A percentile compares a stretch with the other conserved stretches of the same genome.
phyloP scores from a whole-genome alignment of 2,888 invertebrate genomes.

The Anorthoa munda region DNA sequence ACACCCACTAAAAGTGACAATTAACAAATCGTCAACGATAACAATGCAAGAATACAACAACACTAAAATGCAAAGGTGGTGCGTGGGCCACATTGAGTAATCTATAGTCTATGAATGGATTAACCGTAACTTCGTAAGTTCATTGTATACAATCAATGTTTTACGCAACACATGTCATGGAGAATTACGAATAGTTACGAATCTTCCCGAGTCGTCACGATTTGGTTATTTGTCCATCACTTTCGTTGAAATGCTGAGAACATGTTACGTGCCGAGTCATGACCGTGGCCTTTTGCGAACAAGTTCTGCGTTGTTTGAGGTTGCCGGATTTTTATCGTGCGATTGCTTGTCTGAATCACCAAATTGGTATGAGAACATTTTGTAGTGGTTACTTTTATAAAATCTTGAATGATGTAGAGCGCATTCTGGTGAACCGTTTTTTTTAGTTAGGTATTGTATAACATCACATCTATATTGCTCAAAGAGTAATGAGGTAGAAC shows the following conservation, averaged over 20 bases:
- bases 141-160: conserved; percentile 51
- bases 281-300: conserved; percentile 72
- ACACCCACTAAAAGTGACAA: conserved; percentile 45
- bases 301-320: conserved; percentile 14
- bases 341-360: conserved; percentile 26
- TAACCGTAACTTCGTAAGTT: conserved; percentile 26
- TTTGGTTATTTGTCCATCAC: conserved; percentile 71
- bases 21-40: conserved; percentile 16
- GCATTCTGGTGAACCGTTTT: not conserved
- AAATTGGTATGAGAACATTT: conserved; percentile 27
- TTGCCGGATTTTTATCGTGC: conserved; percentile 2
- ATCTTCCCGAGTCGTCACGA: conserved; percentile 62
- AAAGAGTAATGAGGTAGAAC: no score
- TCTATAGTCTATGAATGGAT: conserved; percentile 49
- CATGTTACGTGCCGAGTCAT: conserved; percentile 69
- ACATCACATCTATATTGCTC: no score
- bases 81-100: conserved; percentile 52
- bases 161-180: conserved; percentile 60
- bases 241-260: conserved; percentile 66
- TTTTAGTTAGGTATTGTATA: not conserved
- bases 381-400: not conserved
- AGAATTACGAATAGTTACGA: conserved; percentile 43
- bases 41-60: conserved; percentile 42
- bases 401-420: not conserved
- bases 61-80: conserved; percentile 36